These are phyloP conservation scores for Polymixis flavicincta DNA, from an alignment of 2,888 invertebrate species.

Conservation along the genomic window DNA sequence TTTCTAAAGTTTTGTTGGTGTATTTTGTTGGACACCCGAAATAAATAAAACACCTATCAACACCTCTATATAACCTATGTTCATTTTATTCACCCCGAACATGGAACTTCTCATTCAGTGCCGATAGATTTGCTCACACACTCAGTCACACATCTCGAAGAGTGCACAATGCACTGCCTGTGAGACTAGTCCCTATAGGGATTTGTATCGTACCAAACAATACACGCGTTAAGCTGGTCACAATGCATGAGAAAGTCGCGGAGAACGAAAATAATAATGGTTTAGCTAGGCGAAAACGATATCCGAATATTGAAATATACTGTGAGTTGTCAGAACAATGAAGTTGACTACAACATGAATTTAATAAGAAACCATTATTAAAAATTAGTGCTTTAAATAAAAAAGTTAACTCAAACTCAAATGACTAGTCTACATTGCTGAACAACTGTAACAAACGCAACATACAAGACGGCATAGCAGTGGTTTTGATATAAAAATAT, in stretches of 20 bases:
- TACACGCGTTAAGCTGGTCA: conserved; percentile 64
- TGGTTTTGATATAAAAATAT: not conserved
- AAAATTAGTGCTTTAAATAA: not conserved
- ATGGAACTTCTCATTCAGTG: conserved; percentile 70
- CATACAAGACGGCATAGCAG: not conserved
- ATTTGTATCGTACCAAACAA: conserved; percentile 81
- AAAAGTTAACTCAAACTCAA: not conserved
- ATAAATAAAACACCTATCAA: not conserved
- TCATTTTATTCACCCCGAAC: conserved; percentile 40
- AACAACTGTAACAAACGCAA: not conserved
- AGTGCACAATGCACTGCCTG: conserved; percentile 78
- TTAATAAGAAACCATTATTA: not conserved
- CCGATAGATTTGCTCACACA: conserved; percentile 75
- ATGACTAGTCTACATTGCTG: not conserved
- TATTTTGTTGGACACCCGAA: too few species aligned
- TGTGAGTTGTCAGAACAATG: not conserved
- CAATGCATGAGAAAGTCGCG: conserved; percentile 55
- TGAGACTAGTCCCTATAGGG: conserved; percentile 77
- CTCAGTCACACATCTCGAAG: conserved; percentile 70
- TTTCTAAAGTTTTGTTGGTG: too few species aligned
- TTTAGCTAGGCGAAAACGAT: not conserved
- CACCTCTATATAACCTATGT: not conserved
- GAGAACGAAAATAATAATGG: not conserved
- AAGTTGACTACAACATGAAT: not conserved
- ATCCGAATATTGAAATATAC: too few species aligned